phyloP scores from a whole-genome alignment of 2,888 invertebrate species.

The Lepetodrilus schrolli region DNA sequence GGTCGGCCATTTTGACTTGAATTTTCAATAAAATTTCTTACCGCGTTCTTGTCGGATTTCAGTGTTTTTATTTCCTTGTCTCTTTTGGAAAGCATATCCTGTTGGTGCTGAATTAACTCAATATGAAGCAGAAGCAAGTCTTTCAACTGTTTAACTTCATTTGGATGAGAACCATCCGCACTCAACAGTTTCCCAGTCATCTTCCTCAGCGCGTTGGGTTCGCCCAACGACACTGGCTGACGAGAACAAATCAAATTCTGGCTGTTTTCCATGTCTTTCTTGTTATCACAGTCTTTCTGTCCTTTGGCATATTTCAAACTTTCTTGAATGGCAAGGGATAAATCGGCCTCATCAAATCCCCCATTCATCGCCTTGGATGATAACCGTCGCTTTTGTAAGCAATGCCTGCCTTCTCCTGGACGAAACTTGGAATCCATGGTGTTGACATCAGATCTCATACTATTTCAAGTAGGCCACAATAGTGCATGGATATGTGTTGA shows the following conservation, averaged over 20 bases:
- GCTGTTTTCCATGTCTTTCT: conserved; percentile 9
- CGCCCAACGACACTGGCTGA: neutral
- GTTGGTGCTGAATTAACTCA: conserved; percentile 92
- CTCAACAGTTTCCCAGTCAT: conserved; percentile 38
- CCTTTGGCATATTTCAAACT: conserved; percentile 62
- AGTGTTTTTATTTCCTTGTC: conserved; percentile 85
- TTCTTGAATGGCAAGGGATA: conserved; percentile 64
- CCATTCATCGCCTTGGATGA: conserved; percentile 60
- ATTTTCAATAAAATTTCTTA: conserved; percentile 74
- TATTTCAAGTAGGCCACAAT: conserved; percentile 14
- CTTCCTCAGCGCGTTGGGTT: conserved; percentile 40
- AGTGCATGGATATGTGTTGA: neutral
- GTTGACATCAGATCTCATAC: conserved; percentile 50
- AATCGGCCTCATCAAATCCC: conserved; percentile 59
- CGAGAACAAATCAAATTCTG: conserved; percentile 12
- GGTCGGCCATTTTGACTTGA: conserved; percentile 28
- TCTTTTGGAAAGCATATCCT: conserved; percentile 86
- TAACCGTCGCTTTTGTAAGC: conserved; percentile 52
- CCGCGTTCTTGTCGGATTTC: conserved; percentile 86
- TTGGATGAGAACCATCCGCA: conserved; percentile 23
- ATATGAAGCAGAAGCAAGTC: conserved; percentile 87
- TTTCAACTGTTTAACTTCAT: conserved; percentile 75
- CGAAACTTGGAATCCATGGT: conserved; percentile 49
- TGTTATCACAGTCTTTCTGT: conserved; percentile 39
- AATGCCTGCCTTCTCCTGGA: conserved; percentile 46